A percentile compares a stretch with the other conserved stretches of the same genome.
Conservation (phyloP, 2,113 vertebrate species). For the Rhineura floridana region DNA sequence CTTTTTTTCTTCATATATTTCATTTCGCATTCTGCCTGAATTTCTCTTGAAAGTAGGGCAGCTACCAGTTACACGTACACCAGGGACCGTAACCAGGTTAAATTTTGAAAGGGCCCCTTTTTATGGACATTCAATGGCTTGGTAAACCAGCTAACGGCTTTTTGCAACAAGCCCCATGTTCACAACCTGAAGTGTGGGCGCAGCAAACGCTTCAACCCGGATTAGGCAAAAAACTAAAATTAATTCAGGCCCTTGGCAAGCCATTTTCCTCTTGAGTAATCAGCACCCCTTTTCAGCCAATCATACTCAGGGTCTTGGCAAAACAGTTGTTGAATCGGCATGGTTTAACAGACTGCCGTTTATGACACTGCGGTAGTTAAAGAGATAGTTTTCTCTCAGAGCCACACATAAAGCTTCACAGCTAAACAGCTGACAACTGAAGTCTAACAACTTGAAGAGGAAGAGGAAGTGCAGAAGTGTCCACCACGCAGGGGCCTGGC, state of each 20-base stretch:
- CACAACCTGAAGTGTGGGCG: no score
- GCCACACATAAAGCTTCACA: constrained; percentile 70
- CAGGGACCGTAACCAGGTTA: neutral
- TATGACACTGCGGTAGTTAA: constrained; percentile 69
- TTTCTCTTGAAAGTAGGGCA: neutral
- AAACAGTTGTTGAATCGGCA: constrained; percentile 47
- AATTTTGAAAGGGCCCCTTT: neutral
- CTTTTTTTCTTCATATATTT: no score
- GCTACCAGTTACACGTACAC: no score
- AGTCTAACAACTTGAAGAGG: constrained; percentile 68
- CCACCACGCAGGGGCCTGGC: constrained; percentile 51
- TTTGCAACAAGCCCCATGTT: neutral
- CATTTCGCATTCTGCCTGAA: no score
- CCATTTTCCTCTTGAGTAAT: constrained; percentile 22
- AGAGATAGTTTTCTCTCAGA: constrained; percentile 69
- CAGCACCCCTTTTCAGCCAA: neutral
- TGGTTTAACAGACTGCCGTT: constrained; percentile 72
- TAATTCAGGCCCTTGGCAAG: neutral
- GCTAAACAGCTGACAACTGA: constrained; percentile 72
- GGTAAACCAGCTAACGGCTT: neutral
- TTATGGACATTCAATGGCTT: neutral
- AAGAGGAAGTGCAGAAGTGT: constrained; percentile 40
- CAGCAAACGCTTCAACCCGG: neutral
- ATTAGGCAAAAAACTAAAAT: constrained; percentile 18
- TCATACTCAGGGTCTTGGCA: neutral